Base-by-base conservation (phyloP, 2,113 vertebrate species). In the Heterocephalus glaber region DNA sequence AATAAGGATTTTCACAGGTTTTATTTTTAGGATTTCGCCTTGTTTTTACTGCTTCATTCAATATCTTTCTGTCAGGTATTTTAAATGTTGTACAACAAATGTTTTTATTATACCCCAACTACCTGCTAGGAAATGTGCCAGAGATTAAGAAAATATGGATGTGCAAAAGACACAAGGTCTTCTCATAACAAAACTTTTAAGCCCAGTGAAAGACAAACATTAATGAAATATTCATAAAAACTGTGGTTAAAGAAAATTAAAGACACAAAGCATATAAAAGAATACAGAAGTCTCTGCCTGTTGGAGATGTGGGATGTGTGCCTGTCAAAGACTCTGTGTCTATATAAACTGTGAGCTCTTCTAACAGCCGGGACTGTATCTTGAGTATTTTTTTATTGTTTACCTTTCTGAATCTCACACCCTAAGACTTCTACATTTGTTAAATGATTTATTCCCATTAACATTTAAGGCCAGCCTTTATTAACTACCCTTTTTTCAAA, bases 41-140 rank as follows among this genome's bases (percentile, higher is more conserved):
- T 56, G 13, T 49, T 72, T 80, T 83, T 84, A 44, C 52, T 79
- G 41, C 35, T 93, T 60, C 58, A 77, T 83, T 79, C 44, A 65
- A 63, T 30, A 63, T 5, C 60, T 9, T 79, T 8, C 14, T 38
- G 1, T n/a, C 54, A 79, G 7, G 17, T 76, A 52, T 28, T 66
- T 90, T 72, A 96, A 89, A 81, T 65, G 60, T 81, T 76, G 8
- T 66, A 89, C 85, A 92, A 86, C 41, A 90, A 72, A 56, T 68
- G 60, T 79, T 85, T 83, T 86, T 70, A 86, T 7, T 86, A 19
- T 38, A 89, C 16, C 41, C 35, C 38, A 88, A 35, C 17, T 68
- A 81, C 26, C 79, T 22, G 44, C 47, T 60, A 90, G 61, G 38
- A 28, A 87, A 9, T 28, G 49, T 26, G 20, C 63, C 61, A 70